phyloP scores from a whole-genome alignment of 1,140 invertebrate species.

The Galleria mellonella region DNA sequence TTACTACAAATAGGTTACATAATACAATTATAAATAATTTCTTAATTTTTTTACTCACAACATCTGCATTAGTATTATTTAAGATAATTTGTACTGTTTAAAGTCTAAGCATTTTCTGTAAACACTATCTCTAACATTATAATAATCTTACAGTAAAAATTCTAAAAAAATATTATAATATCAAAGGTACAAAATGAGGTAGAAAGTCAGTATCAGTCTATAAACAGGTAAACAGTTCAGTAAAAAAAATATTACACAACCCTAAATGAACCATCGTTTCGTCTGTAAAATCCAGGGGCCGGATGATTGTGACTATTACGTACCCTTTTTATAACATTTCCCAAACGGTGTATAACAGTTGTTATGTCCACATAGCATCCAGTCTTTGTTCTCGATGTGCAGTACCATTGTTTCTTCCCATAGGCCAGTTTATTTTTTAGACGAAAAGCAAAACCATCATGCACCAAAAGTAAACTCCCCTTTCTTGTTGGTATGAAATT shows the following conservation, averaged over 20 bases:
- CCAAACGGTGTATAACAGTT: constrained; percentile 32
- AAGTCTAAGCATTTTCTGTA: too few species aligned
- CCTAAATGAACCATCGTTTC: constrained; percentile 60
- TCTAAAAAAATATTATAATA: constrained; percentile 6
- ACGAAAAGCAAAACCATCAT: constrained; percentile 59
- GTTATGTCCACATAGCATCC: constrained; percentile 59
- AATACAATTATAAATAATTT: not conserved
- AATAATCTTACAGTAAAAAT: not conserved
- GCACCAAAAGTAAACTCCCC: constrained; percentile 54
- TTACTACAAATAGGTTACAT: not conserved
- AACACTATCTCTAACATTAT: too few species aligned
- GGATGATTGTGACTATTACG: constrained; percentile 55
- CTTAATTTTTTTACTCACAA: not conserved
- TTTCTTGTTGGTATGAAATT: constrained; percentile 60
- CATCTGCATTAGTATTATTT: too few species aligned
- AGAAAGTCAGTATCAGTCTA: constrained; percentile 21
- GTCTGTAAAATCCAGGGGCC: constrained; percentile 52
- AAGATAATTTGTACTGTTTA: too few species aligned
- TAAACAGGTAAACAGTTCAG: not conserved
- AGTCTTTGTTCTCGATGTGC: constrained; percentile 55
- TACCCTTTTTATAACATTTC: constrained; percentile 44
- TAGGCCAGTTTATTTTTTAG: constrained; percentile 64
- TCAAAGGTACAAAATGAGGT: constrained; percentile 12
- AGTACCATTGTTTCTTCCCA: constrained; percentile 68
- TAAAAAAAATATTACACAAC: constrained; percentile 32